Conservation (phyloP, 2,888 invertebrate genomes). For the Netelia fuscicornis region DNA sequence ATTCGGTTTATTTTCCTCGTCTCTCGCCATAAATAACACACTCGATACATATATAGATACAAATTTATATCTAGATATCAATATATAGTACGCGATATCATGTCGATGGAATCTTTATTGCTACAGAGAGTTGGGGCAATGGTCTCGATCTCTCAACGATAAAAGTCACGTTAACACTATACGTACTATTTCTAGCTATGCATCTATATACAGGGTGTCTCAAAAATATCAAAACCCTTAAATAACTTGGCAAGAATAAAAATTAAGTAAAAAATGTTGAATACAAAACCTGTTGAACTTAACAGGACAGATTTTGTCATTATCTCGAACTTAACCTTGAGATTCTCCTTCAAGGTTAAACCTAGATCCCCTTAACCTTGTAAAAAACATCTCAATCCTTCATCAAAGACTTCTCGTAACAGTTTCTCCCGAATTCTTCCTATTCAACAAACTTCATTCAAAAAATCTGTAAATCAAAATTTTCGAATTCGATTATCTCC, state of each 20-base stretch:
- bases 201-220: conserved; percentile 1
- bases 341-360: too few species aligned
- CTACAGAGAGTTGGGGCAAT: conserved; percentile 41
- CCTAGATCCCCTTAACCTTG: too few species aligned
- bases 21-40: conserved; percentile 1
- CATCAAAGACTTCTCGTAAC: too few species aligned
- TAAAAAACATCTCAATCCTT: too few species aligned
- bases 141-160: conserved; percentile 58
- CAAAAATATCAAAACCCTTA: background rate
- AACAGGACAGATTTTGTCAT: too few species aligned
- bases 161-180: conserved; percentile 58
- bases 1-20: background rate
- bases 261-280: too few species aligned
- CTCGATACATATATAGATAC: conserved; percentile 3
- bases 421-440: too few species aligned
- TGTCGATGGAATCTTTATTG: conserved; percentile 65
- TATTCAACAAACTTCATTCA: too few species aligned
- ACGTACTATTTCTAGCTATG: conserved; percentile 18
- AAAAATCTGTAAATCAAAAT: too few species aligned
- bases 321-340: too few species aligned
- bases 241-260: too few species aligned
- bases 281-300: too few species aligned
- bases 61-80: background rate
- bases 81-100: conserved; percentile 27
- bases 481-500: background rate